Conservation (phyloP, 2,888 invertebrate genomes). For the Hypomecis atomaria region DNA sequence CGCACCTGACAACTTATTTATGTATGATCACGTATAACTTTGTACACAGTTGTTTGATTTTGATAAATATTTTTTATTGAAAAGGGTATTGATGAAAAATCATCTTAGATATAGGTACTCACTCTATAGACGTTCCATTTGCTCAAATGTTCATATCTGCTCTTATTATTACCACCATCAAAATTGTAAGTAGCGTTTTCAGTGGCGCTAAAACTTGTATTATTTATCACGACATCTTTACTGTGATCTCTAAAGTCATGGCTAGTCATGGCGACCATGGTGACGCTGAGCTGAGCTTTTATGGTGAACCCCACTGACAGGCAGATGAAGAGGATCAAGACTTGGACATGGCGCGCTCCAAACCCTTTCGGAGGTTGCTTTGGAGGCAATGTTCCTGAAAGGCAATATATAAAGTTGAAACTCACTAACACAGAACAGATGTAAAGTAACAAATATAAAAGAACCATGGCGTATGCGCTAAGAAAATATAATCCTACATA, state of each 20-base stretch:
- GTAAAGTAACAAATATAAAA: no score
- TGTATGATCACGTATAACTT: no score
- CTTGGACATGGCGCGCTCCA: slow-evolving; percentile 64
- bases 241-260: slow-evolving; percentile 24
- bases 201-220: neutral
- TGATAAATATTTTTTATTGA: no score
- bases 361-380: slow-evolving; percentile 52
- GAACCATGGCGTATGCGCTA: no score
- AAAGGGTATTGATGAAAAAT: neutral
- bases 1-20: no score
- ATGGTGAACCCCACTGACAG: slow-evolving; percentile 56
- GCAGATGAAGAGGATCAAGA: slow-evolving; percentile 58
- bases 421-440: no score
- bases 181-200: neutral
- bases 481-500: no score
- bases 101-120: slow-evolving; percentile 38
- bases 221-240: slow-evolving; percentile 3
- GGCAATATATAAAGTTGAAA: neutral
- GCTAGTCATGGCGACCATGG: slow-evolving; percentile 71
- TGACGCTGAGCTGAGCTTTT: slow-evolving; percentile 61
- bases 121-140: slow-evolving; percentile 61
- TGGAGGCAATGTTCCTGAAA: slow-evolving; percentile 41
- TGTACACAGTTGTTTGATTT: no score
- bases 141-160: slow-evolving; percentile 22
- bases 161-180: slow-evolving; percentile 1